Base-by-base conservation (phyloP, 2,888 invertebrate species). In the Doris montereyensis region DNA sequence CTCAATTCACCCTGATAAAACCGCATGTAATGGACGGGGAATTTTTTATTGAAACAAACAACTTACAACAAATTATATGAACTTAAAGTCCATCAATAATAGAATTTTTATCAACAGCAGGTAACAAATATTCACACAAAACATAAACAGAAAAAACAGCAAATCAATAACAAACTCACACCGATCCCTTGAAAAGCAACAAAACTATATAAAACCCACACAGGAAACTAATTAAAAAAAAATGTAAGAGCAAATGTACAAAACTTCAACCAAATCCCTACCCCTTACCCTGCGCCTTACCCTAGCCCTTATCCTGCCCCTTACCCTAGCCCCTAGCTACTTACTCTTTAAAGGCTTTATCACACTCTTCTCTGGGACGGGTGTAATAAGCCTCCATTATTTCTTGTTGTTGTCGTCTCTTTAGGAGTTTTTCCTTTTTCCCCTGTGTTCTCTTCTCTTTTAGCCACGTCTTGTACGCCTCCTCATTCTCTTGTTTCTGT, bases 341-440 rank as follows among this genome's bases (percentile, higher is more conserved):
- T 82, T 83, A 89, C 90, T 84, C 84, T 86, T 83, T 88, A 77
- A 86, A 89, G 5, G 89, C 89, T 71, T 85, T 85, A 17, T 90
- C 88, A 81, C 87, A 87, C 10, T 90, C 89, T 58, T 87, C 85
- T 8, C 87, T 78, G 35, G 85, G 81, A 0, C 85, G 83, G 17
- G 85, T 81, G 68, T 85, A 85, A 79, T 86, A 86, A 2, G 86
- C 87, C n/a, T 88, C 88, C 41, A 85, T 84, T 58, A 83, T 78
- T 80, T 89, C 89, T 76, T 87, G 85, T 13, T 88, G 85, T 65
- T 87, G 84, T 17, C 87, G 81, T 32, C 84, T 81, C 79, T 88
- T 86, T 30, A 88, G 79, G 58, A 87, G 75, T 70, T 87, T 86
- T 71, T 89, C 88, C 41, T 86, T 82, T 77, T 85, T 83, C n/a